Evolutionary conservation across 1,140 invertebrate species (phyloP).

Genomic region (Eurosta solidaginis): DNA sequence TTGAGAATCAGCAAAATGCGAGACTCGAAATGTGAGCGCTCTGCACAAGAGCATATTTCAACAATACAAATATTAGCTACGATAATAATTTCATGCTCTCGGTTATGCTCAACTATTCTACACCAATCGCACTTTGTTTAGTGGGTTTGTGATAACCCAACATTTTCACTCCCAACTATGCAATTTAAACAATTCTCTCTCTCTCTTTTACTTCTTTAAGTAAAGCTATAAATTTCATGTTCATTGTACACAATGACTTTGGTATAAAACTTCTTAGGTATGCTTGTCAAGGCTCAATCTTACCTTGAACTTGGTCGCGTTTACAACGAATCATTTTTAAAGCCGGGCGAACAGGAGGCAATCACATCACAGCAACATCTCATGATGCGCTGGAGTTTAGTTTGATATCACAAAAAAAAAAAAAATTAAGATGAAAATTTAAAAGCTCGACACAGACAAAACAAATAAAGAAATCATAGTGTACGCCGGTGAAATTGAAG

Average conservation of each 20-base stretch:
- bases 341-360: background rate
- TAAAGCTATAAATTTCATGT: background rate
- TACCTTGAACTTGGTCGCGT: slow-evolving; percentile 59
- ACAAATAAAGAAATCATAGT: background rate
- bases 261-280: slow-evolving; percentile 60
- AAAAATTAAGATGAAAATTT: background rate
- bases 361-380: background rate
- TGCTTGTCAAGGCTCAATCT: slow-evolving; percentile 59
- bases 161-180: background rate
- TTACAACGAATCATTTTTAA: slow-evolving; percentile 38
- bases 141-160: too few relatives aligned
- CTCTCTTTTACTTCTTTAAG: background rate
- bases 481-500: background rate
- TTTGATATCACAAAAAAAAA: background rate
- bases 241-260: background rate
- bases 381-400: background rate
- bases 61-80: too few relatives aligned
- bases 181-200: background rate
- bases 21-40: background rate
- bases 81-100: too few relatives aligned
- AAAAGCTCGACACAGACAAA: background rate
- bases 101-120: background rate
- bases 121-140: background rate
- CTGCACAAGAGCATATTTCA: too few relatives aligned
- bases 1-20: background rate